phyloP scores from a whole-genome alignment of 2,888 invertebrate species.

The Siphonodentalium dalli region DNA sequence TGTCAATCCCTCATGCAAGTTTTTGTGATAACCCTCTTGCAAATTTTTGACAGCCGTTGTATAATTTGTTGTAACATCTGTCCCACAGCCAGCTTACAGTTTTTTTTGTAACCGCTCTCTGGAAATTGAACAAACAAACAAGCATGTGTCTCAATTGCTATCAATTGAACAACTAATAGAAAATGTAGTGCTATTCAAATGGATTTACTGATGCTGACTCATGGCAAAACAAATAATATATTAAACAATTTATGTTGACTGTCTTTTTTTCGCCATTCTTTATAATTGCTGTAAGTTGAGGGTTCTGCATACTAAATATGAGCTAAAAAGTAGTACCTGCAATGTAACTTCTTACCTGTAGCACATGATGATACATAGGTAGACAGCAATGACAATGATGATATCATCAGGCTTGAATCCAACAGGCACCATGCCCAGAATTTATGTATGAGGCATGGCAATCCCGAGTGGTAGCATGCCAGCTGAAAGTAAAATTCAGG shows the following conservation, averaged over 20 bases:
- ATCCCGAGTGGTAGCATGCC: conserved; percentile 51
- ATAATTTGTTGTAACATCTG: too few species aligned
- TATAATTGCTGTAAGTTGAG: neutral
- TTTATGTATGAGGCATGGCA: conserved; percentile 47
- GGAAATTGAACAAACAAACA: too few species aligned
- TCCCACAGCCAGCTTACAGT: too few species aligned
- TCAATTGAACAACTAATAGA: too few species aligned
- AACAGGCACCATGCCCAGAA: conserved; percentile 60
- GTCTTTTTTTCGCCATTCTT: neutral
- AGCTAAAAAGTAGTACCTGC: neutral
- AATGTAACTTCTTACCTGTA: conserved; percentile 39
- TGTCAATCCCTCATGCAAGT: too few species aligned
- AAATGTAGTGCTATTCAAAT: too few species aligned
- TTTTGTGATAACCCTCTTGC: too few species aligned
- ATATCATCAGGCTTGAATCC: conserved; percentile 45
- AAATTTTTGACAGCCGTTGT: too few species aligned
- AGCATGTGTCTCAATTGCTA: too few species aligned
- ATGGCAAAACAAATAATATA: too few species aligned
- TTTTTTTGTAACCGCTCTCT: too few species aligned
- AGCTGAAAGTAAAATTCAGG: conserved; percentile 35
- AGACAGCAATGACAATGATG: conserved; percentile 46
- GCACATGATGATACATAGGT: conserved; percentile 55
- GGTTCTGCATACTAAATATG: neutral
- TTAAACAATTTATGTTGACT: neutral
- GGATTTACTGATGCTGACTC: too few species aligned